Evolutionary conservation across 2,797 vertebrate species (phyloP).

Genomic region (Pseudochaenichthys georgianus): DNA sequence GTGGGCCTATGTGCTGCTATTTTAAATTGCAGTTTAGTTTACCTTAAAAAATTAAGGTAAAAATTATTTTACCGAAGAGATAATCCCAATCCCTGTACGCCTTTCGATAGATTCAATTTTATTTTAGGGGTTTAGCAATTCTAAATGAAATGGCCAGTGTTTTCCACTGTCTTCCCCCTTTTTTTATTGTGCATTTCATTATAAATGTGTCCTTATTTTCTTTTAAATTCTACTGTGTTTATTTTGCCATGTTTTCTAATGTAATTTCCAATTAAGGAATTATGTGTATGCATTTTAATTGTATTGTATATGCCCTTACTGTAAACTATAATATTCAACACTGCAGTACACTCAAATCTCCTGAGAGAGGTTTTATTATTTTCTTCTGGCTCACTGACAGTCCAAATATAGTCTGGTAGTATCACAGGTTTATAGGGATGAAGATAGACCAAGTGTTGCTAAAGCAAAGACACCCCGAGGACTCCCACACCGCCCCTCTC

Average conservation of each 20-base stretch:
- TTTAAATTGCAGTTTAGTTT: background rate
- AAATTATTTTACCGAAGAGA: background rate
- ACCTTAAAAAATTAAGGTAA: background rate
- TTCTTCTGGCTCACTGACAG: slow-evolving; percentile 17
- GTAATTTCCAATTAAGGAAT: too few species aligned
- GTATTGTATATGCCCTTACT: background rate
- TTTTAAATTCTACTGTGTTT: background rate
- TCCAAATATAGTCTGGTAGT: slow-evolving; percentile 15
- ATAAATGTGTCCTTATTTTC: background rate
- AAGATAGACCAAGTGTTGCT: slow-evolving; percentile 20
- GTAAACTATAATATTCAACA: background rate
- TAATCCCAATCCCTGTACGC: background rate
- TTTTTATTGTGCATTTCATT: too few species aligned
- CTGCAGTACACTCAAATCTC: background rate
- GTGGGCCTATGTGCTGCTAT: background rate
- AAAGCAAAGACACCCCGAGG: slow-evolving; percentile 24
- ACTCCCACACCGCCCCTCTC: slow-evolving; percentile 2
- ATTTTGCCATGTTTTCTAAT: background rate
- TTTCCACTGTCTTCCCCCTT: background rate
- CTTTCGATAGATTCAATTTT: background rate
- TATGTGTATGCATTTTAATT: background rate
- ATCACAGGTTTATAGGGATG: slow-evolving; percentile 25
- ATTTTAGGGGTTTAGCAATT: background rate
- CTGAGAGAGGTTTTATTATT: background rate
- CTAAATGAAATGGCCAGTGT: background rate